These are phyloP conservation scores for Neodiprion virginianus DNA, from an alignment of 1,140 invertebrate genomes.

Conservation along the genomic window DNA sequence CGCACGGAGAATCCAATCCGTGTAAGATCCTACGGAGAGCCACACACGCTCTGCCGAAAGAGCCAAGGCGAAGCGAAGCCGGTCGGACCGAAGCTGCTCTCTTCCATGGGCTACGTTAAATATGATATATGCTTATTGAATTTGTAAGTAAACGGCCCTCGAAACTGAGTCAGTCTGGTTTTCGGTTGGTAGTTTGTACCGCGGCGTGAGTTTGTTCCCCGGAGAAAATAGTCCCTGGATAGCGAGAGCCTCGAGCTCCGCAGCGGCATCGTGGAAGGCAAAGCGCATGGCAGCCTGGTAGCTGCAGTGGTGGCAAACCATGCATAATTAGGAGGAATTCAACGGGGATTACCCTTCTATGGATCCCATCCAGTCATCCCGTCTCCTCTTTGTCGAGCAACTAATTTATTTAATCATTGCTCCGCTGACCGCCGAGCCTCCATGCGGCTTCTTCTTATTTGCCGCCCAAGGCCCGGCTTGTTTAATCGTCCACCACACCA, in stretches of 20 bases:
- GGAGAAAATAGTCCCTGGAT: constrained; percentile 17
- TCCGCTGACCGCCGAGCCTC: constrained; percentile 34
- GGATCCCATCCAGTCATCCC: constrained; percentile 56
- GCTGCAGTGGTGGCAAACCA: constrained; percentile 53
- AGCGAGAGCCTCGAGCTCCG: constrained; percentile 17
- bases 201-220: background rate
- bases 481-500: constrained; percentile 43
- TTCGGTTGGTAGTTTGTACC: constrained; percentile 25
- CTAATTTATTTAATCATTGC: constrained; percentile 60
- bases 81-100: background rate
- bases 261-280: constrained; percentile 48
- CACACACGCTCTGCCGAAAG: no score
- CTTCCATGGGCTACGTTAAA: constrained; percentile 35
- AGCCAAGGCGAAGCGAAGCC: no score
- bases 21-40: no score
- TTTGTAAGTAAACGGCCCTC: constrained; percentile 51
- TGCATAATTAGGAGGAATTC: constrained; percentile 62
- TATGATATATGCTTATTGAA: constrained; percentile 58
- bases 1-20: no score
- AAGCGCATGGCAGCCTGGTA: constrained; percentile 49
- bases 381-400: constrained; percentile 56
- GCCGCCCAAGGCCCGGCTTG: constrained; percentile 41
- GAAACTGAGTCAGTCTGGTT: constrained; percentile 19
- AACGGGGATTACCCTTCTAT: constrained; percentile 57
- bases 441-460: constrained; percentile 46